phyloP scores from a whole-genome alignment of 2,113 vertebrate species.

The Neolamprologus cancellatus region DNA sequence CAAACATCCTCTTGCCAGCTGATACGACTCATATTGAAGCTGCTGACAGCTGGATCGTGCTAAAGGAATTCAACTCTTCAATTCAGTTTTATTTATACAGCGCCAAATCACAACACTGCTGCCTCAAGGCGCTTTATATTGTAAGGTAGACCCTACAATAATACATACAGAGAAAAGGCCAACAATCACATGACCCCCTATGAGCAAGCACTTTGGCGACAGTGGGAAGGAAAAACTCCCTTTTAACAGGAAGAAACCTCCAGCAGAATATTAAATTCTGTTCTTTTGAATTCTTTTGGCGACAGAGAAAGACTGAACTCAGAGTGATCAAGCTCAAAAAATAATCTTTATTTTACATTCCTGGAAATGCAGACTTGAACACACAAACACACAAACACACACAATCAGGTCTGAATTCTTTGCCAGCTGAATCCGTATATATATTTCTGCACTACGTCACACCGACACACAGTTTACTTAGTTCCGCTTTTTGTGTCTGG shows the following conservation, averaged over 20 bases:
- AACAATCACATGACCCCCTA: neutral
- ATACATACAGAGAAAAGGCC: fast-evolving
- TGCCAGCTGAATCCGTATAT: neutral
- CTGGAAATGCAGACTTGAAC: fast-evolving
- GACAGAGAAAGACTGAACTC: neutral
- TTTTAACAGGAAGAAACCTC: neutral
- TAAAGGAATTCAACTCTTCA: neutral
- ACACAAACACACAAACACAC: fast-evolving
- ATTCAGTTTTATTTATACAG: neutral
- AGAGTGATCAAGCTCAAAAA: neutral
- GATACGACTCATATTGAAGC: neutral
- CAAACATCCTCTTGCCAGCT: neutral
- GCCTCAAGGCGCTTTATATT: neutral
- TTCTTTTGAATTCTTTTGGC: neutral
- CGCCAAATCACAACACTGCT: fast-evolving
- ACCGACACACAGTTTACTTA: fast-evolving
- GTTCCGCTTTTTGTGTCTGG: fast-evolving
- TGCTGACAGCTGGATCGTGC: neutral
- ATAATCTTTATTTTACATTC: neutral
- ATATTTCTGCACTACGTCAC: neutral
- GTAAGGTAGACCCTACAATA: neutral
- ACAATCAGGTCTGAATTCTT: neutral
- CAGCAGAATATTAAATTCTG: fast-evolving
- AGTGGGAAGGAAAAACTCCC: neutral
- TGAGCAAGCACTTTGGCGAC: neutral